phyloP scores from a whole-genome alignment of 2,113 vertebrate species.

The Phodopus roborovskii region DNA sequence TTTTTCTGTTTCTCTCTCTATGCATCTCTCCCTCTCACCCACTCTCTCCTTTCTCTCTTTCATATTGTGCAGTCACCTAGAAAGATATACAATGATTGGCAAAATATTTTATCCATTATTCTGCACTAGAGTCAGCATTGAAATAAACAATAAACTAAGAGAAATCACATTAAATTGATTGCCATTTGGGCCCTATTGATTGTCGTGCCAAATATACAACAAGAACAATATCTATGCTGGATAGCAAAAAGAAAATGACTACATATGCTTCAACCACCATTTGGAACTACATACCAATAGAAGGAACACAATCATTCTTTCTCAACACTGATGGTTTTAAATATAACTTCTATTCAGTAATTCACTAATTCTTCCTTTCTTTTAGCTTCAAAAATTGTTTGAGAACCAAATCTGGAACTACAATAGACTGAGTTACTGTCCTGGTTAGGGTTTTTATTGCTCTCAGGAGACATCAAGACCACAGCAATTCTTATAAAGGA shows the following conservation, averaged over 20 bases:
- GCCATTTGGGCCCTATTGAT: slow-evolving; percentile 76
- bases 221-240: slow-evolving; percentile 73
- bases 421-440: neutral
- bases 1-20: neutral
- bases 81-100: slow-evolving; percentile 70
- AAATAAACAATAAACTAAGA: slow-evolving; percentile 74
- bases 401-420: neutral
- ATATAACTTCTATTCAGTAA: neutral
- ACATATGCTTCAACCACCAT: slow-evolving; percentile 49
- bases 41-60: neutral
- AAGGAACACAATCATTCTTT: slow-evolving; percentile 13
- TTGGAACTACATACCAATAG: slow-evolving; percentile 4
- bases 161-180: slow-evolving; percentile 77
- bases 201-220: slow-evolving; percentile 67
- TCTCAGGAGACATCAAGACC: neutral
- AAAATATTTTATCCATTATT: slow-evolving; percentile 72
- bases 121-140: slow-evolving; percentile 65
- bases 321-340: slow-evolving; percentile 41
- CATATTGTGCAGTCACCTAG: slow-evolving; percentile 56
- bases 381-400: slow-evolving; percentile 30
- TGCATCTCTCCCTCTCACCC: neutral
- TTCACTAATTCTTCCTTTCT: slow-evolving; percentile 41
- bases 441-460: neutral
- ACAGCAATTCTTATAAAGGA: neutral
- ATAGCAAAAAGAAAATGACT: slow-evolving; percentile 64